Conservation (phyloP, 2,113 vertebrate genomes). For the Piprites chloris region DNA sequence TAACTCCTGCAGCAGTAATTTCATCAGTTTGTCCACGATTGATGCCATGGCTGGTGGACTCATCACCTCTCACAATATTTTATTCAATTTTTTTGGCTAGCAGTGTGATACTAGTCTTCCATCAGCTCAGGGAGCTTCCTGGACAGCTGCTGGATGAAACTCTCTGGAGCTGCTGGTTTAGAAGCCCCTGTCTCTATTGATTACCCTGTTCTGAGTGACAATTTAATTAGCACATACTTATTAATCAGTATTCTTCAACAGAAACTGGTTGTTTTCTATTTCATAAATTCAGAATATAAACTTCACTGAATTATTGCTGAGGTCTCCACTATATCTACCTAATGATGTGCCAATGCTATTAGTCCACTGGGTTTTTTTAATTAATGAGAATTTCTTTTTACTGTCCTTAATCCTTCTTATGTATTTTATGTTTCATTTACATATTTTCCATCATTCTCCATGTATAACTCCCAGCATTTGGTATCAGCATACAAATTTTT, state of each 20-base stretch:
- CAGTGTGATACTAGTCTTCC: background rate
- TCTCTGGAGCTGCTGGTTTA: background rate
- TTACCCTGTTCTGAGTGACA: background rate
- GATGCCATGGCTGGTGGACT: background rate
- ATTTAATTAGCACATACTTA: background rate
- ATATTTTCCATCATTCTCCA: background rate
- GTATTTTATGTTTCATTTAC: background rate
- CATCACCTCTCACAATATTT: background rate
- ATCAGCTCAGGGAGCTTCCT: background rate
- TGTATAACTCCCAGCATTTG: background rate
- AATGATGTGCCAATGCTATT: fast-evolving
- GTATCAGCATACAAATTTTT: background rate
- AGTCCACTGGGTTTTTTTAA: background rate
- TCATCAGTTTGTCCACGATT: background rate
- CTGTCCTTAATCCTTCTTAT: background rate
- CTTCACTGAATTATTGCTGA: background rate
- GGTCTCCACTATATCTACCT: background rate
- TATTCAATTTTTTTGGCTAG: background rate
- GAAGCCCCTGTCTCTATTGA: background rate
- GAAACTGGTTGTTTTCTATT: background rate
- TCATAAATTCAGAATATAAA: background rate
- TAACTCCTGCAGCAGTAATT: background rate
- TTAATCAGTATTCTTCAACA: background rate
- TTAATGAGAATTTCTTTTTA: background rate
- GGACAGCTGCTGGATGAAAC: background rate